phyloP scores from a whole-genome alignment of 2,888 invertebrate species.

The Flexamia atlantica region DNA sequence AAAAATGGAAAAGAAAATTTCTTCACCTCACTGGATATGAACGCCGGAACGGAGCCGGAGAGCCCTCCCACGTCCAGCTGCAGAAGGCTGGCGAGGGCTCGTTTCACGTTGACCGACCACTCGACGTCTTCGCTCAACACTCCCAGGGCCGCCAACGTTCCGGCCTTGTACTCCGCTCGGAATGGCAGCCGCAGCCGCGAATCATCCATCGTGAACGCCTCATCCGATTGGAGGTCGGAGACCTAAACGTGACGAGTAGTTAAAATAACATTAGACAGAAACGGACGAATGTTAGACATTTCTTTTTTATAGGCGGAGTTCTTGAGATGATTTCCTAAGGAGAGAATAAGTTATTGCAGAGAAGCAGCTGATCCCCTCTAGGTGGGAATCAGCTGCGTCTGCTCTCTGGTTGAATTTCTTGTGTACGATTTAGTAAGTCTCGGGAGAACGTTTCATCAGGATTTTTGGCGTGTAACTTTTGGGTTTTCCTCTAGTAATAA shows the following conservation, averaged over 20 bases:
- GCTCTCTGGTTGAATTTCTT: too few relatives aligned
- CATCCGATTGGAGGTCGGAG: neutral
- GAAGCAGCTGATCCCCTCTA: too few relatives aligned
- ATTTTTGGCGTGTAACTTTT: too few relatives aligned
- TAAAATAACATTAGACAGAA: too few relatives aligned
- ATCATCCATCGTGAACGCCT: constrained; percentile 6
- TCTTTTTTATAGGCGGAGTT: too few relatives aligned
- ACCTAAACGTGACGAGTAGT: neutral
- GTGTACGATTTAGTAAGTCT: too few relatives aligned
- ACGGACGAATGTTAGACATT: too few relatives aligned
- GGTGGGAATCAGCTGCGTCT: too few relatives aligned
- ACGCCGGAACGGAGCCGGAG: constrained; percentile 62
- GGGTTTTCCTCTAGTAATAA: too few relatives aligned
- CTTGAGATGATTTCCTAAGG: too few relatives aligned
- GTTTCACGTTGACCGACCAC: constrained; percentile 93
- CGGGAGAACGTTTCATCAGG: too few relatives aligned
- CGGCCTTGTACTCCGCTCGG: constrained; percentile 65
- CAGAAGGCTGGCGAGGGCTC: constrained; percentile 90
- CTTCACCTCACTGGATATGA: constrained; percentile 69
- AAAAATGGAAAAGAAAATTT: neutral
- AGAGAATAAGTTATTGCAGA: too few relatives aligned
- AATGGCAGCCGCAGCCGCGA: constrained; percentile 66
- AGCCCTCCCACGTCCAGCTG: constrained; percentile 79
- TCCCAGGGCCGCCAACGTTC: constrained; percentile 65
- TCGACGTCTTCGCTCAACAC: constrained; percentile 80